Evolutionary conservation across 1,140 invertebrate species (phyloP), one percentile per base, ranked within the genome.

Genomic region (Wasmannia auropunctata): DNA sequence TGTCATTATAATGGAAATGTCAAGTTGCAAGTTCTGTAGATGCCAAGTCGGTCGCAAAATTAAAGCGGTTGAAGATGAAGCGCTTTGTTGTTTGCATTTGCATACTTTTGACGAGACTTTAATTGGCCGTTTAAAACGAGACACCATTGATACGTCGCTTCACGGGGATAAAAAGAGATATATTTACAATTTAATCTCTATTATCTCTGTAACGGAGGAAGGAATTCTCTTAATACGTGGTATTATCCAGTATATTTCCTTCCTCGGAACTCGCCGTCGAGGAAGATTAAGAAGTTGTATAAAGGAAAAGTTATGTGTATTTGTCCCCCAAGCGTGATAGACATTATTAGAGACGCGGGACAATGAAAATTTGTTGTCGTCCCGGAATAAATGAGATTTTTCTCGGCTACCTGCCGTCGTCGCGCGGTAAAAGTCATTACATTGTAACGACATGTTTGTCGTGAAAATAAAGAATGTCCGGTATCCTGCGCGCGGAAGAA

Each of bases 291-390:
- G 34, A 80, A 70, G 63, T 80, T 80, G n/a, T 40, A 60, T 80
- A 80, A 69, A n/a, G 63, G 46, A 70, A 80, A 80, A 80, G 77
- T 80, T 80, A 80, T 69, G 43, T 67, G 31, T 69, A 80, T 80
- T 80, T 80, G 77, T 80, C 34, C 11, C 37, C 77, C 46, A 37
- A 51, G 49, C 63, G 46, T 70, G 77, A 80, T 80, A 54, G 77
- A 80, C 77, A 56, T 70, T 80, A 80, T 80, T 80, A 70, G 77
- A 80, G 49, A 80, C 77, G 14, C 49, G 19, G n/a, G 63, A 80
- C 63, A 80, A 70, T 69, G 77, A 80, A 80, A 80, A 69, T 80
- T 80, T 54, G 77, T 69, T 77, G 75, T 77, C 58, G 43, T 80
- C 62, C 34, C 46, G 46, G 34, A 80, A 80, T 69, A 80, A 80